A percentile compares a stretch with the other conserved stretches of the same genome.
These are phyloP conservation scores for Archocentrus centrarchus DNA, from an alignment of 2,113 vertebrate species.

Conservation along the genomic window DNA sequence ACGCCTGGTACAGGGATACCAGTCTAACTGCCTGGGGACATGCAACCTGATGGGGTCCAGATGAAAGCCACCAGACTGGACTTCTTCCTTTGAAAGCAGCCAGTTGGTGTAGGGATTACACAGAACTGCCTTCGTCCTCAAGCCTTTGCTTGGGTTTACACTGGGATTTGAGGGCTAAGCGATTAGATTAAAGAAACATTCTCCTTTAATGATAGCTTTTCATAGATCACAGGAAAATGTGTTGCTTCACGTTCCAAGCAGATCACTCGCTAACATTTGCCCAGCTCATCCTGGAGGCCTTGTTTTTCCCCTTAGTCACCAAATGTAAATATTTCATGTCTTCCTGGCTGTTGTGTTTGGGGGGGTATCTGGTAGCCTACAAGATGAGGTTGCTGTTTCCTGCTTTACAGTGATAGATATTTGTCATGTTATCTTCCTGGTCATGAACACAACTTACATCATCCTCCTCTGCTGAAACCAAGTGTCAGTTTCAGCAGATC, in stretches of 20 bases:
- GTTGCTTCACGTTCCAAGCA: constrained; percentile 14
- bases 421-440: constrained; percentile 72
- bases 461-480: constrained; percentile 37
- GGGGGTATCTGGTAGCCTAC: constrained; percentile 72
- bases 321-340: constrained; percentile 78
- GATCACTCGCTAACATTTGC: constrained; percentile 19
- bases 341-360: constrained; percentile 50
- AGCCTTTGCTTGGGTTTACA: constrained; percentile 33
- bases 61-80: constrained; percentile 76
- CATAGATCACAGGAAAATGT: constrained; percentile 30
- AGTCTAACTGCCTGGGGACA: constrained; percentile 72
- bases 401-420: constrained; percentile 64
- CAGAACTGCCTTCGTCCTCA: constrained; percentile 10
- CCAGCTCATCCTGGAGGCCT: neutral
- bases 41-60: constrained; percentile 76
- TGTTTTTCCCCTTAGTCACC: constrained; percentile 65
- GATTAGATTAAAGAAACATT: constrained; percentile 49
- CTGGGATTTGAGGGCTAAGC: constrained; percentile 44
- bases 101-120: constrained; percentile 13
- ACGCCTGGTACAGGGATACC: constrained; percentile 73
- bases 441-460: constrained; percentile 70
- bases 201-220: constrained; percentile 43
- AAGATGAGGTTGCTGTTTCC: constrained; percentile 73
- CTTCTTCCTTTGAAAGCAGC: constrained; percentile 46
- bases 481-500: constrained; percentile 69